Conservation (phyloP, 2,797 vertebrate species). For the Picus viridis region DNA sequence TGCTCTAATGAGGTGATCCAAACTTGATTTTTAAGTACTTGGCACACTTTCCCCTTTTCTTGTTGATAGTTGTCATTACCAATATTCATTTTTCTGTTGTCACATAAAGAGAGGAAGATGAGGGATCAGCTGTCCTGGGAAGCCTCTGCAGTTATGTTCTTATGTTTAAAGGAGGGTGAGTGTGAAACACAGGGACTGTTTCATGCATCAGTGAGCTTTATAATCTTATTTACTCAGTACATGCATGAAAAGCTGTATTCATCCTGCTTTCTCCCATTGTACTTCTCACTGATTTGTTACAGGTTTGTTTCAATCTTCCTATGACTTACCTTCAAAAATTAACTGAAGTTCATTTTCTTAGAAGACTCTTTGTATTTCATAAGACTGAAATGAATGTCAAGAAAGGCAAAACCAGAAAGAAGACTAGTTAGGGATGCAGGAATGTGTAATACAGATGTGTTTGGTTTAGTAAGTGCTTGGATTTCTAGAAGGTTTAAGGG, state of each 20-base stretch:
- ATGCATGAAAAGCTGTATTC: neutral
- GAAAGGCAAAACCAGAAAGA: neutral
- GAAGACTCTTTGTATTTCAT: neutral
- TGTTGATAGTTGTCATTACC: neutral
- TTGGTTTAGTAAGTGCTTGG: neutral
- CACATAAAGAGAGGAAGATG: too few relatives aligned
- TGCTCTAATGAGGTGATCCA: fast-evolving
- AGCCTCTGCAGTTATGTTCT: neutral
- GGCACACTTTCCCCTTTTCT: neutral
- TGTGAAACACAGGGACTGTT: neutral
- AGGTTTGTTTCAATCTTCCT: neutral
- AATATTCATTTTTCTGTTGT: neutral
- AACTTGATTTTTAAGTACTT: neutral
- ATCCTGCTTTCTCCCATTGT: neutral
- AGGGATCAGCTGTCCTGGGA: neutral
- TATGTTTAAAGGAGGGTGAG: neutral
- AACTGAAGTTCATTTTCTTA: neutral
- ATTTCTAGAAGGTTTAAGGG: neutral
- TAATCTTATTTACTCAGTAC: neutral
- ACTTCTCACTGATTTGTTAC: fast-evolving
- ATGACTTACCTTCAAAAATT: neutral
- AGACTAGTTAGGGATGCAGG: neutral
- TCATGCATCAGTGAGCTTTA: fast-evolving
- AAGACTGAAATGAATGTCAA: neutral
- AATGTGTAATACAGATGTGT: neutral